Evolutionary conservation across 2,888 invertebrate genomes (phyloP).

Genomic region (Harpalus rufipes): DNA sequence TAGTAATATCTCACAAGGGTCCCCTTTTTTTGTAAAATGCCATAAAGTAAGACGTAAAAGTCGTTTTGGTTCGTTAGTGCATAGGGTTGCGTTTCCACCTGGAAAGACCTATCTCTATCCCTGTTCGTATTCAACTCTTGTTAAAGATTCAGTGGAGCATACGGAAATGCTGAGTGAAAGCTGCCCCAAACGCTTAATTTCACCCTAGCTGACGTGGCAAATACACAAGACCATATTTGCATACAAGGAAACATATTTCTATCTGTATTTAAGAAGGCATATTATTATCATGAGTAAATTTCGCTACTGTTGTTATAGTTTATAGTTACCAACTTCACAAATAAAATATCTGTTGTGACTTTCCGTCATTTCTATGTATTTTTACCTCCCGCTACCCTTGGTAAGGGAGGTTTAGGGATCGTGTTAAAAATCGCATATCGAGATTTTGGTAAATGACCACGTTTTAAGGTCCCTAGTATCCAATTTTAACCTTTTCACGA

Average conservation of each 20-base stretch:
- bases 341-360: no score
- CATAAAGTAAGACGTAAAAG: slow-evolving; percentile 66
- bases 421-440: no score
- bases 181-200: slow-evolving; percentile 52
- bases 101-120: slow-evolving; percentile 49
- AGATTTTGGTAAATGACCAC: no score
- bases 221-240: slow-evolving; percentile 28
- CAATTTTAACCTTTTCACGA: no score
- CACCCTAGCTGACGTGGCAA: slow-evolving; percentile 54
- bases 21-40: slow-evolving; percentile 59
- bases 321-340: no score
- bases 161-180: slow-evolving; percentile 56
- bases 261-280: no score
- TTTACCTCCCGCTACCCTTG: no score
- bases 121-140: slow-evolving; percentile 64
- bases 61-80: slow-evolving; percentile 66
- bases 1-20: slow-evolving; percentile 63
- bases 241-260: background rate
- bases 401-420: no score
- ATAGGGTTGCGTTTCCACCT: slow-evolving; percentile 46
- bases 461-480: no score
- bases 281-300: no score
- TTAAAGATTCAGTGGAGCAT: slow-evolving; percentile 69
- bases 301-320: no score
- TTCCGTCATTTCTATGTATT: no score